phyloP scores from a whole-genome alignment of 2,888 invertebrate genomes.

The Ametastegia equiseti region DNA sequence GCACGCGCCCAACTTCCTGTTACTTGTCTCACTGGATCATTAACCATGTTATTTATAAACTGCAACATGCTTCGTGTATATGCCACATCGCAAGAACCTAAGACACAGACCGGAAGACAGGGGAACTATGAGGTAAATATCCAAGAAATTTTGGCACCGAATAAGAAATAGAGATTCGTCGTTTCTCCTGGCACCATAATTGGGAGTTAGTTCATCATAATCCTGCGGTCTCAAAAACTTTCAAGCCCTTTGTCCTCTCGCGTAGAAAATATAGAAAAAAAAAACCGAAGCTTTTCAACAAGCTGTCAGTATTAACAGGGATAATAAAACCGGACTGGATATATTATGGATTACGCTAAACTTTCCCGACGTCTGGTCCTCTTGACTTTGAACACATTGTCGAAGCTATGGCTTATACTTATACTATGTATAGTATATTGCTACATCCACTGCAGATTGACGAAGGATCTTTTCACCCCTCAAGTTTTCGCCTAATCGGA shows the following conservation, averaged over 20 bases:
- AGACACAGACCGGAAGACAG: neutral
- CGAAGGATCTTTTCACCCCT: neutral
- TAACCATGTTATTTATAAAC: conserved; percentile 42
- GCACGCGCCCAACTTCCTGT: conserved; percentile 38
- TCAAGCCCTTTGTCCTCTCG: neutral
- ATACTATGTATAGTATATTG: no score
- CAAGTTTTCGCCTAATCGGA: conserved; percentile 36
- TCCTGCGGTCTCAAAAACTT: neutral
- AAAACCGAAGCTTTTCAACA: neutral
- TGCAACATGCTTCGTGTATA: neutral
- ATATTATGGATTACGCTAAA: conserved; percentile 40
- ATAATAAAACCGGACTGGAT: neutral
- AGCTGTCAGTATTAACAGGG: neutral
- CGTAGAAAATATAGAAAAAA: neutral
- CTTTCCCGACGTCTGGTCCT: conserved; percentile 38
- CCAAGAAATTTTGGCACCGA: conserved; percentile 10
- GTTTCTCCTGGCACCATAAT: neutral
- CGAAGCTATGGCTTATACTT: neutral
- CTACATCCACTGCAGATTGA: no score
- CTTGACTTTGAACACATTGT: conserved; percentile 40
- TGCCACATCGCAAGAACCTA: neutral
- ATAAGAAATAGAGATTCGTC: neutral
- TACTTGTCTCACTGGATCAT: conserved; percentile 40
- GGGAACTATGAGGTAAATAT: neutral
- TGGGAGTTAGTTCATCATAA: neutral